Evolutionary conservation across 2,113 vertebrate genomes (phyloP).

Genomic region (Apodemus sylvaticus): DNA sequence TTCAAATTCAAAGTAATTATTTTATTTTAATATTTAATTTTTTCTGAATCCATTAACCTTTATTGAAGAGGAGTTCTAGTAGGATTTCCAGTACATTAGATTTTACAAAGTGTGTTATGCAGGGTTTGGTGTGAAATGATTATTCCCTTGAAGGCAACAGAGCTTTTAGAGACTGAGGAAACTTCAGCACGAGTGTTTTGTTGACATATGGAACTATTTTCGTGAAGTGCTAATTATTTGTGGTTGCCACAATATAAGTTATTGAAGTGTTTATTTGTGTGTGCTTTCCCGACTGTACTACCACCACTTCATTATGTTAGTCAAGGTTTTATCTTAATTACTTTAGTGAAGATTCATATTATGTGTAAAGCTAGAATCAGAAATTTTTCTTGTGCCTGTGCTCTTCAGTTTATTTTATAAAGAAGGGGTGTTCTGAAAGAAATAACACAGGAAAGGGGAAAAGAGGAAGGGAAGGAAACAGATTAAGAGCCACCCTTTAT

Average conservation of each 20-base stretch:
- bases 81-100: neutral
- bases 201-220: conserved; percentile 2
- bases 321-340: conserved; percentile 30
- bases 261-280: conserved; percentile 14
- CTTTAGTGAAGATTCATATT: neutral
- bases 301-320: neutral
- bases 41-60: neutral
- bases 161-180: neutral
- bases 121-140: neutral
- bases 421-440: neutral
- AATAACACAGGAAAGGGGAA: neutral
- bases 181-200: neutral
- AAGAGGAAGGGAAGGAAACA: neutral
- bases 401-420: neutral
- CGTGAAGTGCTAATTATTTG: conserved; percentile 44
- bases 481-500: neutral
- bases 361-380: neutral
- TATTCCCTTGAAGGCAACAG: neutral
- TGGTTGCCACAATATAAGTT: neutral
- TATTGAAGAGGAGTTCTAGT: neutral
- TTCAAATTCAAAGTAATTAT: neutral
- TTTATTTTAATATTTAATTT: neutral
- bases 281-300: neutral
- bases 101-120: neutral
- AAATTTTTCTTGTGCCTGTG: neutral